Evolutionary conservation across 2,797 vertebrate species (phyloP), one percentile per base, ranked within the genome.

Genomic region (Gallinago stenura): DNA sequence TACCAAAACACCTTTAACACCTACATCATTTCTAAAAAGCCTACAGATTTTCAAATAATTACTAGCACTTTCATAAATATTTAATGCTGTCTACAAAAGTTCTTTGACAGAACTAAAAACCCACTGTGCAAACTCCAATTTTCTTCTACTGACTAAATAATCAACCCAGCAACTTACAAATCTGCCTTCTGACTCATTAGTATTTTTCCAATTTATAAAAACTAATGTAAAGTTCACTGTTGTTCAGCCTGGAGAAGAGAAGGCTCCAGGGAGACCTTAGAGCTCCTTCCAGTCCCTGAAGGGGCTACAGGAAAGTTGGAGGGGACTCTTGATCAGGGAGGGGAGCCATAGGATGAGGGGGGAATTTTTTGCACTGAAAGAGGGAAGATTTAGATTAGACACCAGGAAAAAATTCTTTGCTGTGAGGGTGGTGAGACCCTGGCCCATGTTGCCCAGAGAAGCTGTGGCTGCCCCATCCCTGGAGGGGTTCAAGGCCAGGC

Each of bases 1-100:
- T 33, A 91, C 71, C 68, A 50, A 89, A 92, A 80, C 76, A 65
- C 46, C 87, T 94, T 72, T 61, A 91, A 90, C 77, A 94, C 73
- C 94, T 86, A 90, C 73, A 62, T 46, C 0, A 76, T 83, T 84
- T 93, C 73, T 61, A 95, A 78, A 86, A 90, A 72, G 58, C 30
- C 93, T 90, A 83, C 50, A 61, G 48, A 69, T 88, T 94, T 92
- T n/a, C 83, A 94, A 93, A 90, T 95, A 95, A 94, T 92, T 89
- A 90, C 61, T 43, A 82, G 83, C 35, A 76, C 73, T 76, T 71
- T 28, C 70, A 82, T 89, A 78, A 95, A 95, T 91, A 93, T 89
- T 88, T 96, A 84, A 93, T 43, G 62, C 50, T 9, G 24, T 62
- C 93, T 91, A 81, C 65, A 86, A 41, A 91, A 91, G 50, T 88